Evolutionary conservation across 2,888 invertebrate genomes (phyloP).

Genomic region (Eudasyphora cyanicolor): DNA sequence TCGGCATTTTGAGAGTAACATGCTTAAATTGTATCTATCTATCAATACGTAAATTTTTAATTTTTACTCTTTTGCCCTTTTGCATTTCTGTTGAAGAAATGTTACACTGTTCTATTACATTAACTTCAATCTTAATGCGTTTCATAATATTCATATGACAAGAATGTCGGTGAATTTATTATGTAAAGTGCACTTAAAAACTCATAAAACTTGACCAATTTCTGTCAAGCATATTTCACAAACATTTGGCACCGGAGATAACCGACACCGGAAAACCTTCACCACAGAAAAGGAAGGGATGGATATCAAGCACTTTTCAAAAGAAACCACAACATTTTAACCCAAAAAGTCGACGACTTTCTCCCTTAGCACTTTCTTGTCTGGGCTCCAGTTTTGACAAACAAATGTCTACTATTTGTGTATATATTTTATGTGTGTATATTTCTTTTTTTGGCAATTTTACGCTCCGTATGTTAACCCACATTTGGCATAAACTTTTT

Average conservation of each 20-base stretch:
- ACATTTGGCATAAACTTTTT: conserved; percentile 5
- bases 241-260: conserved; percentile 10
- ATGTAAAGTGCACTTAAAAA: conserved; percentile 28
- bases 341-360: not conserved
- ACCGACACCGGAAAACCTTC: not conserved
- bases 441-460: conserved; percentile 39
- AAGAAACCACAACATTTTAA: not conserved
- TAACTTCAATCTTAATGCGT: no score
- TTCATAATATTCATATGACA: not conserved
- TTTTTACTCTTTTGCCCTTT: no score
- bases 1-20: no score
- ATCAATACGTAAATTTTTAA: no score
- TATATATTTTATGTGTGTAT: not conserved
- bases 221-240: conserved; percentile 41
- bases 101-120: no score
- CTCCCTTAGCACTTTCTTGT: not conserved
- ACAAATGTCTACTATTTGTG: not conserved
- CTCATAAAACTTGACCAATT: conserved; percentile 54
- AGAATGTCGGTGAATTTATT: conserved; percentile 11
- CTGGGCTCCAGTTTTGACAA: not conserved
- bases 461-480: conserved; percentile 41
- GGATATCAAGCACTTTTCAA: not conserved
- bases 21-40: no score
- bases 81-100: no score
- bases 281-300: not conserved